Evolutionary conservation across 2,113 vertebrate genomes (phyloP).

Genomic region (Psephotus haematonotus): DNA sequence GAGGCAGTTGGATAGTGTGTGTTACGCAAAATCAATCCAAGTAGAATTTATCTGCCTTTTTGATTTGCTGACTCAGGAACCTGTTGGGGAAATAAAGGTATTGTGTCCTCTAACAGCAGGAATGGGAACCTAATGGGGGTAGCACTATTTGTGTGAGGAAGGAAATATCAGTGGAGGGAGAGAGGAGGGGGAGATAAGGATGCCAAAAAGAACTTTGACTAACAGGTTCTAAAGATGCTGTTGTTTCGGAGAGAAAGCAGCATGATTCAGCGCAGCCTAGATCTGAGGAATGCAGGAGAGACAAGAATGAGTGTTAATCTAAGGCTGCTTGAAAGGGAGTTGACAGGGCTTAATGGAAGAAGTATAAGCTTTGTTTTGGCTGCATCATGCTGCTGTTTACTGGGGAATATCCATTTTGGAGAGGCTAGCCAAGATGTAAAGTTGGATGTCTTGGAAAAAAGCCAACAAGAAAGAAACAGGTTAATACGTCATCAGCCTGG

Average conservation of each 20-base stretch:
- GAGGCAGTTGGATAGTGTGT: neutral
- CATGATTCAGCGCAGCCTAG: neutral
- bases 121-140: neutral
- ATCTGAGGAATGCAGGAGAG: neutral
- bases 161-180: neutral
- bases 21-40: neutral
- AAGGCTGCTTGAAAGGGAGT: neutral
- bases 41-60: neutral
- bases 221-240: neutral
- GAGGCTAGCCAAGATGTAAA: neutral
- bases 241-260: neutral
- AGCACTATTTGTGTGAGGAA: neutral
- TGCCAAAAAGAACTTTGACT: neutral
- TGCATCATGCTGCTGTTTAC: neutral
- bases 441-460: neutral
- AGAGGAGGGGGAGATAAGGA: neutral
- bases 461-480: neutral
- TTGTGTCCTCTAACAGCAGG: neutral
- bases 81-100: neutral
- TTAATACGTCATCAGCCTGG: neutral
- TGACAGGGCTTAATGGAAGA: neutral
- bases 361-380: neutral
- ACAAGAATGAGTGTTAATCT: neutral
- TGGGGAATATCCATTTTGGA: neutral
- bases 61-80: neutral